These are phyloP conservation scores for Hylia prasina DNA, from an alignment of 2,113 vertebrate genomes.

Conservation along the genomic window DNA sequence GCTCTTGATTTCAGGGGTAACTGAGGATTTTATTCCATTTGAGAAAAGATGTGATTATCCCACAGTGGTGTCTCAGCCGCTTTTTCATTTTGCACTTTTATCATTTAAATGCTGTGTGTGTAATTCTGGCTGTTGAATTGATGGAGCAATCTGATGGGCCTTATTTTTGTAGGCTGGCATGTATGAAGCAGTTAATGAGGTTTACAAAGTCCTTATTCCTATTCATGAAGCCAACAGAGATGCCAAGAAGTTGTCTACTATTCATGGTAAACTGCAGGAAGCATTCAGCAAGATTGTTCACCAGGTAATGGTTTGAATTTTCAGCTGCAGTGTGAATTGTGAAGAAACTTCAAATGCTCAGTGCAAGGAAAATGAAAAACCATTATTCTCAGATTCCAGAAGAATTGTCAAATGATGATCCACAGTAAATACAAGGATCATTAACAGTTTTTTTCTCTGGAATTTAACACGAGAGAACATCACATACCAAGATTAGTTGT, in stretches of 20 bases:
- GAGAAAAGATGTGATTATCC: neutral
- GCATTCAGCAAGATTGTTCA: constrained; percentile 99
- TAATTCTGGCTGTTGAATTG: neutral
- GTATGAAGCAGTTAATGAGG: constrained; percentile 98
- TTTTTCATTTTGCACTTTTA: neutral
- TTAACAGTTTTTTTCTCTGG: neutral
- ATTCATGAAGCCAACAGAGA: constrained; percentile 97
- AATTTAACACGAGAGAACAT: neutral
- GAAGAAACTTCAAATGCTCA: neutral
- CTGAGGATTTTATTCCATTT: neutral
- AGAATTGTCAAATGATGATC: neutral
- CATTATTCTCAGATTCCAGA: neutral
- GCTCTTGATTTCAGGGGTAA: neutral
- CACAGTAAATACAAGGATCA: neutral
- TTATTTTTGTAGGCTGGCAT: constrained; percentile 87
- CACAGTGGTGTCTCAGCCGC: neutral
- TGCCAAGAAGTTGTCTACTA: constrained; percentile 95
- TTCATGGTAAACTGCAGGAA: constrained; percentile 99
- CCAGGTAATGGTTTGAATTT: constrained; percentile 84
- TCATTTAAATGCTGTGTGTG: neutral
- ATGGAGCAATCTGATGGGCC: neutral
- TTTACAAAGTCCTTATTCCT: constrained; percentile 98
- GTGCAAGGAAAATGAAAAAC: neutral
- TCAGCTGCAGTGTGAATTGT: neutral
- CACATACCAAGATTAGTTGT: neutral